Conservation (phyloP, 1,140 invertebrate species). For the Heliconius himera region DNA sequence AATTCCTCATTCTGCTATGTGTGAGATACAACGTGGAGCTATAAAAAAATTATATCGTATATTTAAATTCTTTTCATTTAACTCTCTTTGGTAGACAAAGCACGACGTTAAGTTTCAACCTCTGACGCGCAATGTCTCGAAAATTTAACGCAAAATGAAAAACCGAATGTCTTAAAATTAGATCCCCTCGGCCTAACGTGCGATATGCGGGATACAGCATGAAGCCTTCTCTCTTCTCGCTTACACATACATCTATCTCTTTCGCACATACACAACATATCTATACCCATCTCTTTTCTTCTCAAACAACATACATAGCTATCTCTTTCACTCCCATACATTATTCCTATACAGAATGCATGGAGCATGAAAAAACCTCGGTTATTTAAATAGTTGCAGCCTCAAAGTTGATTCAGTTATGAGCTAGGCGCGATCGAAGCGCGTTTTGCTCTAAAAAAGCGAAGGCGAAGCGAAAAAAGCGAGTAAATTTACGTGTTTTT, state of each 20-base stretch:
- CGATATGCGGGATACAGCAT: too few relatives aligned
- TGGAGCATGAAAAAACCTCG: slow-evolving; percentile 12
- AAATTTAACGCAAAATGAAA: neutral
- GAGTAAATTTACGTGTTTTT: slow-evolving; percentile 40
- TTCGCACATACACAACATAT: slow-evolving; percentile 1
- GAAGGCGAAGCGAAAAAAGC: slow-evolving; percentile 19
- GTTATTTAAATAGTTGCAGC: slow-evolving; percentile 39
- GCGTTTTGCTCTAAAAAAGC: slow-evolving; percentile 28
- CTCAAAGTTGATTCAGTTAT: slow-evolving; percentile 28
- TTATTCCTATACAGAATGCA: neutral
- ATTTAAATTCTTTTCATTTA: too few relatives aligned
- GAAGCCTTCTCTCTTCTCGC: too few relatives aligned
- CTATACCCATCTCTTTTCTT: too few relatives aligned
- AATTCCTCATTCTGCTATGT: too few relatives aligned
- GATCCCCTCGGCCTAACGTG: too few relatives aligned
- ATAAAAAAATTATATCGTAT: too few relatives aligned
- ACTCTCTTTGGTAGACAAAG: too few relatives aligned
- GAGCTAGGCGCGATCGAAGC: slow-evolving; percentile 39
- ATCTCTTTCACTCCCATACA: neutral
- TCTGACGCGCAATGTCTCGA: neutral
- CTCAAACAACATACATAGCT: neutral
- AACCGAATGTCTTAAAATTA: too few relatives aligned
- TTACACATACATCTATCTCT: neutral
- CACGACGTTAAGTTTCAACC: neutral
- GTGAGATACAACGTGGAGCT: too few relatives aligned